Conservation (phyloP, 1,140 invertebrate species). For the Laupala kohalensis region DNA sequence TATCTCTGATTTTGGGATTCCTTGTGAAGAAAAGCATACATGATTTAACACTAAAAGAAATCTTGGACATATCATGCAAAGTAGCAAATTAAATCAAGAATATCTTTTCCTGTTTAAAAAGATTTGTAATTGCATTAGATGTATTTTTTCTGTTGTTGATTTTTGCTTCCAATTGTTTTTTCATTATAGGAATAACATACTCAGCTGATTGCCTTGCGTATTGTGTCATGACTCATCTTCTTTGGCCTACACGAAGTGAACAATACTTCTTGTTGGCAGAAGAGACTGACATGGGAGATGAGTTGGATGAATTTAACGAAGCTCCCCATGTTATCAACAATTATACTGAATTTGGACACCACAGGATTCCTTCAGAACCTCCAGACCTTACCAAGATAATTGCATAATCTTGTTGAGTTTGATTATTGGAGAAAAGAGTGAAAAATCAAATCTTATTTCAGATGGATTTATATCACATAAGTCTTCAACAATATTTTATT, state of each 20-base stretch:
- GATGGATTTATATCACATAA: too few relatives aligned
- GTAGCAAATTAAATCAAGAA: too few relatives aligned
- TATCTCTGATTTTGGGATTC: too few relatives aligned
- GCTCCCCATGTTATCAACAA: constrained; percentile 71
- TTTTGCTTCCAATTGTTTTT: not conserved
- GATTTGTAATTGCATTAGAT: too few relatives aligned
- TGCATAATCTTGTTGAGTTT: not conserved
- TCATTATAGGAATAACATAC: constrained; percentile 70
- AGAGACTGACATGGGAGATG: constrained; percentile 56
- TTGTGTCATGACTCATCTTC: constrained; percentile 81
- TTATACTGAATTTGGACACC: constrained; percentile 11
- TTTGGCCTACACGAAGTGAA: constrained; percentile 84
- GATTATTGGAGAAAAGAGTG: not conserved
- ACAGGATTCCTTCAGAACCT: constrained; percentile 6
- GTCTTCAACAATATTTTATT: too few relatives aligned
- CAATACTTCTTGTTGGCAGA: constrained; percentile 76
- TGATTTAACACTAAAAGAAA: too few relatives aligned
- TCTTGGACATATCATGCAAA: too few relatives aligned
- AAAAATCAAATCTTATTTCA: not conserved
- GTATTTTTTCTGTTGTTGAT: too few relatives aligned
- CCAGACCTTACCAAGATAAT: constrained; percentile 11
- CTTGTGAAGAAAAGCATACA: too few relatives aligned
- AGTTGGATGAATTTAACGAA: constrained; percentile 83
- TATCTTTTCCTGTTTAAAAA: too few relatives aligned
- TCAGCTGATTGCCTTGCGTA: constrained; percentile 89